Percentiles rank a stretch among this genome's conserved stretches.
These are phyloP conservation scores for Melanotaenia duboulayi DNA, from an alignment of 2,113 vertebrate species.

Conservation along the genomic window DNA sequence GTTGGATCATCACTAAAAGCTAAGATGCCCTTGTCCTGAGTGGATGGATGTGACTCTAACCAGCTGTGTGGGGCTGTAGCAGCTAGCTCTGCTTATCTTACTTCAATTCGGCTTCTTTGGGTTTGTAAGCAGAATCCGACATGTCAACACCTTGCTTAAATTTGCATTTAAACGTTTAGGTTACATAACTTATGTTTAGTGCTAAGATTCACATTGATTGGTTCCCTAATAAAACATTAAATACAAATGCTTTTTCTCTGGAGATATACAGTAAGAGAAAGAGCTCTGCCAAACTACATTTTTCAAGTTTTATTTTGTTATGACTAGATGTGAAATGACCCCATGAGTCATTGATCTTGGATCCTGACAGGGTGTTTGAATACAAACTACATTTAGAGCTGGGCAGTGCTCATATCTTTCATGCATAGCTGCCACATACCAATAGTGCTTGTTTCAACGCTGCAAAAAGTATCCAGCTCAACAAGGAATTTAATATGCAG, in stretches of 20 bases:
- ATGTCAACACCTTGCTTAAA: conserved; percentile 11
- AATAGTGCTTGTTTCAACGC: conserved; percentile 51
- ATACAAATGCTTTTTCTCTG: conserved; percentile 1
- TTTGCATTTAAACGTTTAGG: conserved; percentile 18
- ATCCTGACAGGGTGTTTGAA: conserved; percentile 64
- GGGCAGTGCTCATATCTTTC: conserved; percentile 55
- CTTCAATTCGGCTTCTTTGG: neutral
- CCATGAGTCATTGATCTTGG: conserved; percentile 47
- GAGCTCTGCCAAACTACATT: conserved; percentile 13
- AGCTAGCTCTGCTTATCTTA: conserved; percentile 12
- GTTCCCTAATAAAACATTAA: neutral
- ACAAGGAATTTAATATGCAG: conserved; percentile 51
- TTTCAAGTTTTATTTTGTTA: conserved; percentile 53
- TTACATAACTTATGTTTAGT: conserved; percentile 4
- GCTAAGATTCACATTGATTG: conserved; percentile 18
- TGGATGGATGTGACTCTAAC: conserved; percentile 39
- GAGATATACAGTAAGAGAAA: conserved; percentile 19
- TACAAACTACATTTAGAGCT: conserved; percentile 62
- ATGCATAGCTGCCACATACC: conserved; percentile 68
- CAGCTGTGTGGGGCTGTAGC: conserved; percentile 34
- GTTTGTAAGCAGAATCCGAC: conserved; percentile 1
- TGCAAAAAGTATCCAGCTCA: conserved; percentile 48
- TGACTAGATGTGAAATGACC: conserved; percentile 26
- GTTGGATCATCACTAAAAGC: conserved; percentile 50
- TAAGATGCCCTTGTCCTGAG: conserved; percentile 44